phyloP scores from a whole-genome alignment of 2,797 vertebrate species.

The Philypnodon macrostomus region DNA sequence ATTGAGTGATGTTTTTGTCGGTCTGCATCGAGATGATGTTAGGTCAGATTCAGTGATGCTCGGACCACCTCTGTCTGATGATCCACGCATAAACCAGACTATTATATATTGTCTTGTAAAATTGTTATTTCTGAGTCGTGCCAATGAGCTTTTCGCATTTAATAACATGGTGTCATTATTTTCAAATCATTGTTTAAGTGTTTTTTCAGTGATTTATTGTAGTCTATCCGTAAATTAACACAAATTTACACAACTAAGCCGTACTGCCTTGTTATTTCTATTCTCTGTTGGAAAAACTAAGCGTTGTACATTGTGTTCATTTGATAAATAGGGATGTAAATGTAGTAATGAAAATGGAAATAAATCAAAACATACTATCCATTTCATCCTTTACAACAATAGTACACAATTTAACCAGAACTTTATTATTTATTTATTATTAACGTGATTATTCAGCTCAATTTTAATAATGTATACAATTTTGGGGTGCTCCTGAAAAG shows the following conservation, averaged over 20 bases:
- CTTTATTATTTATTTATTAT: too few species aligned
- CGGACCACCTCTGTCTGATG: slow-evolving; percentile 17
- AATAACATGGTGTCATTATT: too few species aligned
- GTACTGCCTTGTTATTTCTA: not conserved
- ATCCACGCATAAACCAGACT: not conserved
- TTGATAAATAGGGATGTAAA: not conserved
- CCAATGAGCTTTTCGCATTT: too few species aligned
- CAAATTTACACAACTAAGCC: not conserved
- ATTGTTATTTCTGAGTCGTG: too few species aligned
- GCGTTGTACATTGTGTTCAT: not conserved
- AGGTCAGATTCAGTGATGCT: slow-evolving; percentile 34
- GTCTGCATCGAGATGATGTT: slow-evolving; percentile 44
- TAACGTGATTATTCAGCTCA: too few species aligned
- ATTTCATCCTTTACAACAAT: too few species aligned
- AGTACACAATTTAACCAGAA: too few species aligned
- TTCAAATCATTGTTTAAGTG: not conserved
- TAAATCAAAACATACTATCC: too few species aligned
- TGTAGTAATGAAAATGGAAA: too few species aligned
- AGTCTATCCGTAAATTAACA: not conserved
- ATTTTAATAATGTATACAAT: too few species aligned
- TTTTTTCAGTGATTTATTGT: not conserved
- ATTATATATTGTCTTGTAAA: not conserved
- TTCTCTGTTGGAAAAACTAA: not conserved
- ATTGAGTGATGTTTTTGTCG: slow-evolving; percentile 22
- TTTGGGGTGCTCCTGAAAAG: too few species aligned